Base-by-base conservation (phyloP, 2,797 vertebrate species). In the Gouania willdenowi region DNA sequence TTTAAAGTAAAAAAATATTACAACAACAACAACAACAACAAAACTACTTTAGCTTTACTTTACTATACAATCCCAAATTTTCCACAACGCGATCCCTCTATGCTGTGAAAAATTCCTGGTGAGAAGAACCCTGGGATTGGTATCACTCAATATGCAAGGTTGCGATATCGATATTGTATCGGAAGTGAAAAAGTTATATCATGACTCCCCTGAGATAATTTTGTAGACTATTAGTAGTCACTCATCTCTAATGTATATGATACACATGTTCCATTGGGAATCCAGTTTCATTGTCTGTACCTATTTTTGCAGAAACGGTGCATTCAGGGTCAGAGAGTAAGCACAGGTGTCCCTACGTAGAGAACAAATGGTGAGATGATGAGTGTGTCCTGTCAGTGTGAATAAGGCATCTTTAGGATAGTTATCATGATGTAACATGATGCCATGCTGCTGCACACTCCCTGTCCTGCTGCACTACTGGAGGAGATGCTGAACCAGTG, bases 261-360 rank as follows among this genome's bases (percentile, higher is more conserved):
- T 23, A 22, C 22, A 22, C 22, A 2, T 23, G 6, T 31, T 33
- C 9, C 22, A 13, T 37, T 11, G 12, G 22, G 16, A 36, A 13
- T 29, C 14, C 11, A 11, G 30, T 16, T 19, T 31, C 6, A 14
- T 9, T 19, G 15, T 56, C 32, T 40, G 47, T 48, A 22, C 26
- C 16, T 33, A 36, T n/a, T 11, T n/a, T 41, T 50, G 29, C 45
- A 46, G 40, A 57, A 65, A 75, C 70, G 67, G n/a, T 21, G 9
- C 71, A 77, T 70, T 45, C 73, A 71, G 51, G 53, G 45, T 65
- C 26, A 61, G 35, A 63, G 71, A 74, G 66, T 60, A 71, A 62
- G 29, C 24, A 27, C 48, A 70, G 32, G 45, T 62, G 54, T 45
- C 15, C 52, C 7, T 7, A 8, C 33, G 10, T 29, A n/a, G n/a